Evolutionary conservation across 2,113 vertebrate species (phyloP).

Genomic region (Serinus canaria): DNA sequence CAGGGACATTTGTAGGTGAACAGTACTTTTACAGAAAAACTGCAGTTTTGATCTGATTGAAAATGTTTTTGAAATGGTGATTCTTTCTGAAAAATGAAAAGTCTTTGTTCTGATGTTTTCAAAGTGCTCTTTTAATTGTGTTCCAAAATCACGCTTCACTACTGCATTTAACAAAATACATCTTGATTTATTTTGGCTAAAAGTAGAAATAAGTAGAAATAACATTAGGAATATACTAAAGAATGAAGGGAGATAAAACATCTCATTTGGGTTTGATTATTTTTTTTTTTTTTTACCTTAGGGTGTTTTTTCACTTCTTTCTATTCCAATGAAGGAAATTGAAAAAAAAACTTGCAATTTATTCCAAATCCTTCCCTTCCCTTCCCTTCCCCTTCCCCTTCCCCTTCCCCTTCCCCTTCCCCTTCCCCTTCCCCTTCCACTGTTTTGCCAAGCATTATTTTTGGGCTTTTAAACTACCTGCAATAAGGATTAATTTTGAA

Average conservation of each 20-base stretch:
- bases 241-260: background rate
- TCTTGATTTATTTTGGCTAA: background rate
- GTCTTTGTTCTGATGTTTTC: background rate
- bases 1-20: background rate
- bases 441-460: background rate
- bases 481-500: background rate
- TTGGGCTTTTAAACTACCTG: background rate
- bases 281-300: background rate
- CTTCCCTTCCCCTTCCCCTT: no score
- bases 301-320: background rate
- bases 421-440: no score
- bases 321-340: background rate
- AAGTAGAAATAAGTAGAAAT: background rate
- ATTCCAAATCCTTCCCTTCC: background rate
- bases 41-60: background rate
- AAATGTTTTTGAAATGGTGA: background rate
- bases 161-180: background rate
- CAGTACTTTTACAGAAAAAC: background rate
- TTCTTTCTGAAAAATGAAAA: background rate
- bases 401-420: no score
- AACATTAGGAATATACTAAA: background rate
- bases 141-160: background rate
- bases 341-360: background rate
- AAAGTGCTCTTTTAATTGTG: background rate
- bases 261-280: background rate